Evolutionary conservation across 30 jellyfish, hydroid and myxozoan genomes (phyloP).

Genomic region (Pelagia noctiluca): DNA sequence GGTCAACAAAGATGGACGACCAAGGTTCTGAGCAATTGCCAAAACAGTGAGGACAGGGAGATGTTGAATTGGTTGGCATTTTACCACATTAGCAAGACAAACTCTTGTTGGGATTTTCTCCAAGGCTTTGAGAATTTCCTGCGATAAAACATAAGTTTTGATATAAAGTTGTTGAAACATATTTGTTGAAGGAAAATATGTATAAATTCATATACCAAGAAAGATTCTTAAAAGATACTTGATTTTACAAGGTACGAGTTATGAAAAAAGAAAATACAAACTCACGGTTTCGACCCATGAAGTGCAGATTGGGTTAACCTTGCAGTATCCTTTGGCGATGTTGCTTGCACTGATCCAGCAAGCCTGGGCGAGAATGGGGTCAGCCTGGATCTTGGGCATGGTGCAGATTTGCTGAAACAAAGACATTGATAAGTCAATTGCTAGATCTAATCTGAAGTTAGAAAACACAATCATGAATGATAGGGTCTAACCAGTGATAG

Average conservation of each 20-base stretch:
- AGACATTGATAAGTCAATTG: too few species aligned
- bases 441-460: too few species aligned
- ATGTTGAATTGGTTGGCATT: slow-evolving; percentile 52
- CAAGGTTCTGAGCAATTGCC: slow-evolving; percentile 66
- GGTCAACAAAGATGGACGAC: slow-evolving; percentile 62
- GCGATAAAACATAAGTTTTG: too few species aligned
- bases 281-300: slow-evolving; percentile 55
- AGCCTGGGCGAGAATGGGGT: slow-evolving; percentile 42
- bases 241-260: too few species aligned
- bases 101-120: slow-evolving; percentile 36
- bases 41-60: slow-evolving; percentile 35
- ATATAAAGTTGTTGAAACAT: too few species aligned
- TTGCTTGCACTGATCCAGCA: slow-evolving; percentile 73
- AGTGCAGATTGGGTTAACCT: slow-evolving; percentile 40
- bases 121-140: slow-evolving; percentile 38
- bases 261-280: too few species aligned
- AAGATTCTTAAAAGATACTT: too few species aligned
- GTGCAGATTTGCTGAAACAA: slow-evolving; percentile 55
- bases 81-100: slow-evolving; percentile 6
- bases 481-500: too few species aligned
- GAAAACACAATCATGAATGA: too few species aligned
- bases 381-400: slow-evolving; percentile 28
- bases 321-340: slow-evolving; percentile 65
- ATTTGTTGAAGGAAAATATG: too few species aligned
- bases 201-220: too few species aligned